A percentile compares a stretch with the other conserved stretches of the same genome.
Conservation (phyloP, 2,797 vertebrate species). For the Neopelma chrysocephalum region DNA sequence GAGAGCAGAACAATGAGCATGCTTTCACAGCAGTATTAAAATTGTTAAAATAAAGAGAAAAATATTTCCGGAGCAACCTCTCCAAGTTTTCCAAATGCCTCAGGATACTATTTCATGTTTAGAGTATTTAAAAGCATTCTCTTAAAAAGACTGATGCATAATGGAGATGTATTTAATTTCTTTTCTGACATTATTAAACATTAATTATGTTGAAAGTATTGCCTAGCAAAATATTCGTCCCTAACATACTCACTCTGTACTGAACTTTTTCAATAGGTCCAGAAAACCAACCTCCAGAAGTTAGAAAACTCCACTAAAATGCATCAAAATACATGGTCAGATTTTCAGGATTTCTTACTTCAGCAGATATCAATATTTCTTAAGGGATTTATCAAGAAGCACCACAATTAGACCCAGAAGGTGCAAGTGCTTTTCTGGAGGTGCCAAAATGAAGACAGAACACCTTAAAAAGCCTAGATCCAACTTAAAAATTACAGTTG, state of each 20-base stretch:
- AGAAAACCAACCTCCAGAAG: neutral
- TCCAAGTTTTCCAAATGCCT: constrained; percentile 36
- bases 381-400: neutral
- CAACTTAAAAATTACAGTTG: neutral
- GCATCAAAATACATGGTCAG: neutral
- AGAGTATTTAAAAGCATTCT: neutral
- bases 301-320: neutral
- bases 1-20: neutral
- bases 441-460: neutral
- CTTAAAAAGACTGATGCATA: neutral
- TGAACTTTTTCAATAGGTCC: neutral
- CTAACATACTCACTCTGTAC: neutral
- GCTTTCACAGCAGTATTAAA: neutral
- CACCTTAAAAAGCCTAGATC: neutral
- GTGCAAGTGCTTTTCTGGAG: neutral
- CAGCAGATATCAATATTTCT: neutral
- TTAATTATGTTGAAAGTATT: neutral
- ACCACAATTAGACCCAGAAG: neutral
- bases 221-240: neutral
- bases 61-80: constrained; percentile 19
- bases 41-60: constrained; percentile 2
- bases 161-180: neutral
- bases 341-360: neutral
- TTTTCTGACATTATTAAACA: neutral
- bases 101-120: neutral